These are phyloP conservation scores for Variabilichromis moorii DNA, from an alignment of 2,113 vertebrate genomes.

Conservation along the genomic window DNA sequence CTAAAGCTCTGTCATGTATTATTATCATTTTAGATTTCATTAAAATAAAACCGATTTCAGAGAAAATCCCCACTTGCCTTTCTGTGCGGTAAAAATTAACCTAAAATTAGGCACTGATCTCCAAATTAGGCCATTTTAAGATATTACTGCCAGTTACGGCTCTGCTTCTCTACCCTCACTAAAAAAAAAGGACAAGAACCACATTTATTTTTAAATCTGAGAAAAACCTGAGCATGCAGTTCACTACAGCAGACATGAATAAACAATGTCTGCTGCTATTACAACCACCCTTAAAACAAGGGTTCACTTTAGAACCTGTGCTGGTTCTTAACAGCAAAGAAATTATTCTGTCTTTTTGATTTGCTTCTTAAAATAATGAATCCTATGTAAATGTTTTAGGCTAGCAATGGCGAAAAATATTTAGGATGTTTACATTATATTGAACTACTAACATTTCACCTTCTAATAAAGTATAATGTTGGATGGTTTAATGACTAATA, in stretches of 20 bases:
- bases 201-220: not conserved
- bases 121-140: not conserved
- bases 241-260: not conserved
- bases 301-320: not conserved
- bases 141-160: not conserved
- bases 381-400: not conserved
- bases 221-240: not conserved
- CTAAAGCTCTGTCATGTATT: not conserved
- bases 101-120: not conserved
- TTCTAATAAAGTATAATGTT: not conserved
- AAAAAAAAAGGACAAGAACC: not conserved
- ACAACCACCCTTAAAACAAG: not conserved
- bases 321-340: not conserved
- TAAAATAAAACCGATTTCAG: not conserved
- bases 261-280: not conserved
- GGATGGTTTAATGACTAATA: not conserved
- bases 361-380: not conserved
- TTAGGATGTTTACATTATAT: not conserved
- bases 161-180: not conserved
- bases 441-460: not conserved
- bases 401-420: not conserved
- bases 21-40: not conserved
- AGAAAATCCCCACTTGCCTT: not conserved
- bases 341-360: not conserved
- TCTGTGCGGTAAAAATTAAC: accelerated